Evolutionary conservation across 2,888 invertebrate species (phyloP), one percentile per base, ranked within the genome.

Genomic region (Physocephala rufipes): DNA sequence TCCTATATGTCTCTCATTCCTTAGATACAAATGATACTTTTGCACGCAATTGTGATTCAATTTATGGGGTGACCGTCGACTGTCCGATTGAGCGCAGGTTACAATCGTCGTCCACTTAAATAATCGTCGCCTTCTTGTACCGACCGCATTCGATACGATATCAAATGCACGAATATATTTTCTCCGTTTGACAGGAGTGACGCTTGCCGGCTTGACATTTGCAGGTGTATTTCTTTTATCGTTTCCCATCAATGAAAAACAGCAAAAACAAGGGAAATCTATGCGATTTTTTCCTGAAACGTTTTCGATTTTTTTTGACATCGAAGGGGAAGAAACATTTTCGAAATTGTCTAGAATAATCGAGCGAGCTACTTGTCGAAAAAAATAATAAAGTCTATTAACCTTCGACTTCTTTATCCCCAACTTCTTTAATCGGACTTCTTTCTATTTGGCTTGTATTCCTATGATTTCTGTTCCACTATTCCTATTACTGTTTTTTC

Each of bases 11-110:
- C n/a, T n/a, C n/a, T n/a, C n/a, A n/a, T n/a, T n/a, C n/a, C n/a
- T n/a, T n/a, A n/a, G n/a, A n/a, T 71, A 75, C 72, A 71, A 74
- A 74, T 73, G 70, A 70, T 64, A 43, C 72, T 71, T 72, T 71
- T 62, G 71, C 71, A 73, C 72, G 74, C 72, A 71, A 70, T 61
- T 72, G 55, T 61, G 64, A 24, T 36, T 62, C 59, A 67, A 72
- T 70, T 26, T 65, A 64, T 70, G 65, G 28, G 45, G 19, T 51
- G 63, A 2, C 51, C 43, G 28, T 24, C 45, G n/a, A n/a, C n/a
- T n/a, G n/a, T n/a, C 36, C 45, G 70, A 58, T 45, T 55, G 45
- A 45, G 45, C 69, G 51, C 53, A 58, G 30, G 53, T 36, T 53
- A 15, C n/a, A 7, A 30, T 13, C 4, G 28, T 5, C 36, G 43